Evolutionary conservation across 2,113 vertebrate species (phyloP), one percentile per base, ranked within the genome.

Genomic region (Mesoclemmys tuberculata): DNA sequence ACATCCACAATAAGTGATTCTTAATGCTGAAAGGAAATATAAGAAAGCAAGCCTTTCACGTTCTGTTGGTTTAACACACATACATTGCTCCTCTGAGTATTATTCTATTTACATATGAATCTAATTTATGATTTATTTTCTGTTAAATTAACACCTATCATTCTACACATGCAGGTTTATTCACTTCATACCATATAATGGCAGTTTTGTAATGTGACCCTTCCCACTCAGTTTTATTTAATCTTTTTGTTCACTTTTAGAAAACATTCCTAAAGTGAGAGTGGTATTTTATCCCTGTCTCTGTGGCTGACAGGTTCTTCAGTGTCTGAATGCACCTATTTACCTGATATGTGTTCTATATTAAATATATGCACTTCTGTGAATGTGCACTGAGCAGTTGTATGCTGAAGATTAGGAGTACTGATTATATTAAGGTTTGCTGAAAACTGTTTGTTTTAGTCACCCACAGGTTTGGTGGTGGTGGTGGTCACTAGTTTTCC

Each of bases 331-430:
- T 44, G 6, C 89, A 24, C 24, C 80, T 51, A 55, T 92, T 77
- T 21, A 10, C 46, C 90, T 68, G 82, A 3, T 85, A 1, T 4
- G 0, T n/a, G 18, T 74, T 52, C 24, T 80, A 78, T 77, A 68
- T 0, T 0, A 71, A 13, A 22, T n/a, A 5, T 1, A 2, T 68
- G 11, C 44, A 2, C 81, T 56, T 89, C 75, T 52, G 8, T 8
- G 4, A 41, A 71, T 5, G 16, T 71, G 68, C 89, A 41, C 11
- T 93, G 71, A 84, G 68, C 2, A 51, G 56, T 49, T 41, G 19
- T 1, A 0, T 85, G 11, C 56, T 75, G 35, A 71, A 24, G 38
- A 74, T 82, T 46, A 21, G 48, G 24, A 88, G 2, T 18, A 16
- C 3, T 87, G 21, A 16, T 2, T 55, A 18, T 83, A 89, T 81